phyloP scores from a whole-genome alignment of 2,797 vertebrate genomes.

The Capromys pilorides region DNA sequence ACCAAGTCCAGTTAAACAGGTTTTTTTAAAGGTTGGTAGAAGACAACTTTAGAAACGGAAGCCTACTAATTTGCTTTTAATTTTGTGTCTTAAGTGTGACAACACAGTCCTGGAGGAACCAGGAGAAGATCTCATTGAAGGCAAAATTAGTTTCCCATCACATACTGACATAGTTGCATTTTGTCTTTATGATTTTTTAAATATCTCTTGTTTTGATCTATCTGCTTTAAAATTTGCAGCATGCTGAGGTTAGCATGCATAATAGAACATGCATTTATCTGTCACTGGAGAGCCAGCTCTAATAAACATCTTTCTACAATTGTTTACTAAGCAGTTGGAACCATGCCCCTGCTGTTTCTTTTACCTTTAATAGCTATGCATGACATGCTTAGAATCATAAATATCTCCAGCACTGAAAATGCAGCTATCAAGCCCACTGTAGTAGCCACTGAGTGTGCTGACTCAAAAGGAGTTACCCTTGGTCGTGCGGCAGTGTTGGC shows the following conservation, averaged over 20 bases:
- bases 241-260: constrained; percentile 81
- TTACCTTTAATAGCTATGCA: constrained; percentile 60
- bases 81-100: constrained; percentile 76
- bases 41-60: constrained; percentile 65
- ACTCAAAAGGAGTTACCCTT: constrained; percentile 44
- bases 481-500: not conserved
- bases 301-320: constrained; percentile 80
- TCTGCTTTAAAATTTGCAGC: constrained; percentile 81
- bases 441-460: constrained; percentile 57
- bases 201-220: constrained; percentile 82
- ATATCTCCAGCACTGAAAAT: constrained; percentile 69
- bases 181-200: constrained; percentile 82
- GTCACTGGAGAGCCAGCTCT: constrained; percentile 82
- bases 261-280: constrained; percentile 81
- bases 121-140: constrained; percentile 73
- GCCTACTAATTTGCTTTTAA: constrained; percentile 72
- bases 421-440: constrained; percentile 34
- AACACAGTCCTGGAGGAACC: constrained; percentile 67
- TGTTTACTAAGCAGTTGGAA: constrained; percentile 78
- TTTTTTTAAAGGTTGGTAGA: constrained; percentile 54
- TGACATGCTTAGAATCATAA: constrained; percentile 66
- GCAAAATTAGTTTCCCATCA: constrained; percentile 79
- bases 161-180: constrained; percentile 75
- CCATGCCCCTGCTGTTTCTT: constrained; percentile 59
- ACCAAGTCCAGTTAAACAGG: constrained; percentile 59